Base-by-base conservation (phyloP, 2,113 vertebrate genomes). In the Xiphorhynchus elegans region DNA sequence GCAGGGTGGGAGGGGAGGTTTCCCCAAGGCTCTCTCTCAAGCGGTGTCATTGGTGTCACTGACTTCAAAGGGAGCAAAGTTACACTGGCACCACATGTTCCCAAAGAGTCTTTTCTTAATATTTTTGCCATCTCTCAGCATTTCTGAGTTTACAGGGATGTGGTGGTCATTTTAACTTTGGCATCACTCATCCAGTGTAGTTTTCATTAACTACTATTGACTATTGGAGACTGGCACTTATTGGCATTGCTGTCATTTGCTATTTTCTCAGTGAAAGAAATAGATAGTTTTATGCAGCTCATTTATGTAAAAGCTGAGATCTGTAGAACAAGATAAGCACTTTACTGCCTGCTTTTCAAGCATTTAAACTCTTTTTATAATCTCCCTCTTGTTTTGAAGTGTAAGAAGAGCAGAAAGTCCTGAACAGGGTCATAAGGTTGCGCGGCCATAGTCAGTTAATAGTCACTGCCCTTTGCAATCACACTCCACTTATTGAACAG, bases 231-330 rank as follows among this genome's bases (percentile, higher is more conserved):
- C 5, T 14, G 46, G 60, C 20, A 3, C 18, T 89, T 47, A 12
- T 11, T n/a, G 47, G 33, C 42, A 13, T 25, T 31, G 35, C 49
- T 44, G 37, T 37, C 49, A 47, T 37, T 52, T 40, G 28, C 44
- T 52, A 0, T 50, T 79, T 74, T 62, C 28, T 67, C 35, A 46
- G 72, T 35, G 76, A 72, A 62, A 60, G 33, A 53, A 46, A 78
- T 3, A 0, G 2, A 78, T 3, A 0, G 2, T 53, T 81, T 85
- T 16, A 50, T 13, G 42, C 9, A 66, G 42, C 12, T 84, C 15
- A 20, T 49, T 91, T 63, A 31, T 50, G 35, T 55, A 46, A 91
- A 78, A 63, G 13, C 7, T 1, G 7, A 82, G 42, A 39, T 40
- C 24, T 69, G 6, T 6, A 74, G 60, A 72, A 53, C 21, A 37